A percentile compares a stretch with the other conserved stretches of the same genome.
phyloP scores from a whole-genome alignment of 1,140 invertebrate genomes.

The Leucophenga varia region DNA sequence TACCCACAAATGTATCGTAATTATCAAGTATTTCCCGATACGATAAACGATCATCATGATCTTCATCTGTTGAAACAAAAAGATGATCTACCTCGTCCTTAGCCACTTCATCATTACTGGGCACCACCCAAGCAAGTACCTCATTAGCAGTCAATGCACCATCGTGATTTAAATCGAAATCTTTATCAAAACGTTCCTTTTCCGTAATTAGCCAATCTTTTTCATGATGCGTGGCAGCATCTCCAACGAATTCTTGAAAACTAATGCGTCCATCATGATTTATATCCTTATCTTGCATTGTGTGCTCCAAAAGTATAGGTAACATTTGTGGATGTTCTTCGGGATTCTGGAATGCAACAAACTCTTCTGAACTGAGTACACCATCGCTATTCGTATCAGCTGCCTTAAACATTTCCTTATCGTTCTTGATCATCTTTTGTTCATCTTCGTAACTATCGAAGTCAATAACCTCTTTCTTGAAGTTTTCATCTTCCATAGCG shows the following conservation, averaged over 20 bases:
- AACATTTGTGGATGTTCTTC: constrained; percentile 92
- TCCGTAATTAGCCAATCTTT: constrained; percentile 82
- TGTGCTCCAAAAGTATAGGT: constrained; percentile 78
- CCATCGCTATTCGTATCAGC: constrained; percentile 88
- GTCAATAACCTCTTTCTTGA: constrained; percentile 57
- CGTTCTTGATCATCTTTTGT: constrained; percentile 69
- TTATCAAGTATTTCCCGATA: constrained; percentile 86
- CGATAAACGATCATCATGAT: constrained; percentile 81
- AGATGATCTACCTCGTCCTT: constrained; percentile 90
- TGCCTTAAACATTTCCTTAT: constrained; percentile 81
- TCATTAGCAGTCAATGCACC: constrained; percentile 78
- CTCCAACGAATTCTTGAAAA: constrained; percentile 82
- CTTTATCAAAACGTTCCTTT: constrained; percentile 87
- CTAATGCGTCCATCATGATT: constrained; percentile 80
- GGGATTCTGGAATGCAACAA: constrained; percentile 87
- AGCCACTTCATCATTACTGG: constrained; percentile 88
- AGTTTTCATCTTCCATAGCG: constrained; percentile 65
- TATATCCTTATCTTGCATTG: constrained; percentile 80
- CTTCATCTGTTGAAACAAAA: constrained; percentile 83
- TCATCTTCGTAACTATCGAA: constrained; percentile 56
- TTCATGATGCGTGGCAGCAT: constrained; percentile 71
- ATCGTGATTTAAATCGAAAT: constrained; percentile 86
- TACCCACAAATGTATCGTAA: constrained; percentile 92
- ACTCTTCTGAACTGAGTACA: constrained; percentile 76
- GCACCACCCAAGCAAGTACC: constrained; percentile 87